Base-by-base conservation (phyloP, 2,797 vertebrate genomes). In the Onychomys arenicola region DNA sequence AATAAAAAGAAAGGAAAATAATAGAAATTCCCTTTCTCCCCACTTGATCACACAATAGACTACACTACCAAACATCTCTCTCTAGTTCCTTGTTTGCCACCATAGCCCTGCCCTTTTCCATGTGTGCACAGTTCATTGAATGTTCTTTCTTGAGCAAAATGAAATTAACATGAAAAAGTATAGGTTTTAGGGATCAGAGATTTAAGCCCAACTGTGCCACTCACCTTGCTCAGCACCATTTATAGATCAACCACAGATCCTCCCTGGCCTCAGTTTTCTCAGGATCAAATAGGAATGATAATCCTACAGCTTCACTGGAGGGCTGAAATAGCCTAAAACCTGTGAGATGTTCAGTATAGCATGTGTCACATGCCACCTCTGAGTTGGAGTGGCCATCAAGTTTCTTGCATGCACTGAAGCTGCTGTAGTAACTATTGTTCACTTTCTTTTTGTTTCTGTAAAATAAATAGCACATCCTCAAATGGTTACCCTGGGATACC, bases 351-450 rank as follows among this genome's bases (percentile, higher is more conserved):
- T 83, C 13, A 9, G 25, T 52, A n/a, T 0, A 0, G 5, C 1
- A 4, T 23, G 61, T 77, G 59, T 3, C n/a, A n/a, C n/a, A n/a
- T n/a, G n/a, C n/a, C n/a, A n/a, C n/a, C n/a, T n/a, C 21, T 67
- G 11, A 52, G 2, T 34, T 49, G 37, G 11, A 4, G 2, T 2
- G 13, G 11, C 32, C 46, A 55, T 86, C 84, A 86, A 57, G 6
- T 17, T 14, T 2, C 0, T 1, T 12, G 5, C 5, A 21, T 2
- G 7, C 14, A 4, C 29, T 73, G 13, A 29, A n/a, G 2, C n/a
- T 34, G 4, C 6, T 55, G 0, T 10, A 40, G 13, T 63, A 46
- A 34, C 29, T 12, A 5, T 4, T 3, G 1, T 32, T 61, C 21
- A 23, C 19, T 12, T 67, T 73, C 32, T 83, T 9, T 77, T 78